phyloP scores from a whole-genome alignment of 2,797 vertebrate genomes.

The Darevskia nairensis region DNA sequence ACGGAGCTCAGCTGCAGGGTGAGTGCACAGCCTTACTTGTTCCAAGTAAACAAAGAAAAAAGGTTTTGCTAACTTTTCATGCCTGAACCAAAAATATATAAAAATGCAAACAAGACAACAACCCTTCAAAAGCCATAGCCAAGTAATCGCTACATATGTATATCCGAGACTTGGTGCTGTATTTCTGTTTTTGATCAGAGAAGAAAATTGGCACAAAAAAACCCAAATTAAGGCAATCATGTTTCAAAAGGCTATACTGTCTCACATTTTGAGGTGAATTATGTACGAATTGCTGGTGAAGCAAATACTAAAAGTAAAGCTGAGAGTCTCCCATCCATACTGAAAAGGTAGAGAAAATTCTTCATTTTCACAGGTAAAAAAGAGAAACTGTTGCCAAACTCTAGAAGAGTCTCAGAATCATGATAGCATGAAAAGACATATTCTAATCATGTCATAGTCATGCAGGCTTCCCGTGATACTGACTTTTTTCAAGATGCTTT shows the following conservation, averaged over 20 bases:
- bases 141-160: neutral
- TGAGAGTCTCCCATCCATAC: neutral
- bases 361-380: neutral
- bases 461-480: constrained; percentile 6
- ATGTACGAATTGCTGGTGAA: neutral
- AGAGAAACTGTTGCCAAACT: neutral
- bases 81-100: constrained; percentile 29
- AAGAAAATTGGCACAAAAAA: neutral
- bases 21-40: neutral
- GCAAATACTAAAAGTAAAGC: neutral
- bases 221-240: constrained; percentile 20
- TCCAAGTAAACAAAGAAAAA: neutral
- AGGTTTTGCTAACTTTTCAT: neutral
- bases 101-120: constrained; percentile 30
- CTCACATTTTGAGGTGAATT: neutral
- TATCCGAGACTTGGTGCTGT: neutral
- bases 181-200: neutral
- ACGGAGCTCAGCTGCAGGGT: neutral
- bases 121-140: constrained; percentile 40
- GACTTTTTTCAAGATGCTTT: neutral
- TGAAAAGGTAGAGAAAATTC: constrained; percentile 6
- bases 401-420: neutral
- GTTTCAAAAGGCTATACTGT: constrained; percentile 27
- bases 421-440: neutral
- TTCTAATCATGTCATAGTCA: neutral